A percentile compares a stretch with the other conserved stretches of the same genome.
Evolutionary conservation across 1,140 invertebrate species (phyloP).

Genomic region (Leptinotarsa lineolata): DNA sequence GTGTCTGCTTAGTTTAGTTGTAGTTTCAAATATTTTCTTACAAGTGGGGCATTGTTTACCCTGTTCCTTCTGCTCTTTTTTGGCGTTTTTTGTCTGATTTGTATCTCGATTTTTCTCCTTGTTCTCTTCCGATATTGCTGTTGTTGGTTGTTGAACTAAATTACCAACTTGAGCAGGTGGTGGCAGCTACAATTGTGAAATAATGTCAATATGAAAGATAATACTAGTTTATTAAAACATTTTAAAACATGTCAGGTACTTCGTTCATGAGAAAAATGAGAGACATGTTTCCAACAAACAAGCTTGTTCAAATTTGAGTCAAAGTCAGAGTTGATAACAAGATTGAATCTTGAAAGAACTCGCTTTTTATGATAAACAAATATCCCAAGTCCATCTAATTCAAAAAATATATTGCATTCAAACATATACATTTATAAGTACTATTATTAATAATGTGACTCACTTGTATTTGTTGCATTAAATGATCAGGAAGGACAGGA

Average conservation of each 20-base stretch:
- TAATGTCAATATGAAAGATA: background rate
- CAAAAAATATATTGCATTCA: no score
- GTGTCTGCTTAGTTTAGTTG: constrained; percentile 63
- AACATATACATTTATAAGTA: no score
- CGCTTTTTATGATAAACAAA: no score
- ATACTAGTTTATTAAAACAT: no score
- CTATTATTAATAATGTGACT: background rate
- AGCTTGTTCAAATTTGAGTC: no score
- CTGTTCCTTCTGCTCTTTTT: constrained; percentile 15
- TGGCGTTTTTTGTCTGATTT: background rate
- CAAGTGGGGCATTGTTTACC: constrained; percentile 61
- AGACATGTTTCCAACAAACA: no score
- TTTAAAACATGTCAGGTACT: no score
- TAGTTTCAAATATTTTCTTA: constrained; percentile 62
- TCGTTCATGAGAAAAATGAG: no score
- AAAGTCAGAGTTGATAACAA: no score
- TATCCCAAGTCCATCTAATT: no score
- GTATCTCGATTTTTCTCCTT: constrained; percentile 40
- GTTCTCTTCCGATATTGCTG: background rate
- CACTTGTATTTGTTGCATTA: constrained; percentile 29
- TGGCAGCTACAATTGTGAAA: constrained; percentile 12
- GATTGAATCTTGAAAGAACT: no score
- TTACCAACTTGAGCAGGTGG: background rate
- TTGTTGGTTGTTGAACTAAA: constrained; percentile 1
- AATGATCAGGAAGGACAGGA: constrained; percentile 32